These are phyloP conservation scores for Taphrorychus bicolor DNA, from an alignment of 2,888 invertebrate genomes.

Conservation along the genomic window DNA sequence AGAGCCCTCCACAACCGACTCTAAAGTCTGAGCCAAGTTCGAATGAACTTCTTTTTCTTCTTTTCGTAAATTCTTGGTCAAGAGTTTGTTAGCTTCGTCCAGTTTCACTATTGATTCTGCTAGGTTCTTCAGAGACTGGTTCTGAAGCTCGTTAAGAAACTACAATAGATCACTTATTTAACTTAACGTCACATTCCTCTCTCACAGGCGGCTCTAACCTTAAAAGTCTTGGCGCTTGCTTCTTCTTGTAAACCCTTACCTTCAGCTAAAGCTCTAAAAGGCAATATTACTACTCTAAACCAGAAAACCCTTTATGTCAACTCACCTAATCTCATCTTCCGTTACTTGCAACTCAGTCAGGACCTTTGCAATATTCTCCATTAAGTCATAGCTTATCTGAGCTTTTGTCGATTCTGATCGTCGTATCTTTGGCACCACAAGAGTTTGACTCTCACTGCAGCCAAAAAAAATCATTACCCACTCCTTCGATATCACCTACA, in stretches of 20 bases:
- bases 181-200: too few species aligned
- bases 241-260: constrained; percentile 27
- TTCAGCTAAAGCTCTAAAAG: constrained; percentile 30
- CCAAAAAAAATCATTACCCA: too few species aligned
- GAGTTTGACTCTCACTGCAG: constrained; percentile 57
- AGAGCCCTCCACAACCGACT: constrained; percentile 57
- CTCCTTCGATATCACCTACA: neutral
- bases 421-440: constrained; percentile 55
- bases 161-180: constrained; percentile 43
- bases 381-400: constrained; percentile 61
- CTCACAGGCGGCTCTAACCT: constrained; percentile 16
- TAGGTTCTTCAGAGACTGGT: constrained; percentile 55
- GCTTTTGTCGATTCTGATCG: constrained; percentile 56
- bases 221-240: constrained; percentile 23
- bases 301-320: neutral
- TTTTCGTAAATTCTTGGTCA: constrained; percentile 49
- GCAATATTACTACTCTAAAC: neutral
- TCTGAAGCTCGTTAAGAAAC: constrained; percentile 58
- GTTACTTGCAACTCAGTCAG: constrained; percentile 59
- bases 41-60: constrained; percentile 46
- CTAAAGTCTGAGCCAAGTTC: constrained; percentile 51
- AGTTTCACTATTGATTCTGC: constrained; percentile 57
- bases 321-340: constrained; percentile 54
- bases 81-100: constrained; percentile 56
- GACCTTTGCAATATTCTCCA: constrained; percentile 61